These are phyloP conservation scores for Lordiphosa fenestrarum DNA, from an alignment of 2,888 invertebrate species.

Conservation along the genomic window DNA sequence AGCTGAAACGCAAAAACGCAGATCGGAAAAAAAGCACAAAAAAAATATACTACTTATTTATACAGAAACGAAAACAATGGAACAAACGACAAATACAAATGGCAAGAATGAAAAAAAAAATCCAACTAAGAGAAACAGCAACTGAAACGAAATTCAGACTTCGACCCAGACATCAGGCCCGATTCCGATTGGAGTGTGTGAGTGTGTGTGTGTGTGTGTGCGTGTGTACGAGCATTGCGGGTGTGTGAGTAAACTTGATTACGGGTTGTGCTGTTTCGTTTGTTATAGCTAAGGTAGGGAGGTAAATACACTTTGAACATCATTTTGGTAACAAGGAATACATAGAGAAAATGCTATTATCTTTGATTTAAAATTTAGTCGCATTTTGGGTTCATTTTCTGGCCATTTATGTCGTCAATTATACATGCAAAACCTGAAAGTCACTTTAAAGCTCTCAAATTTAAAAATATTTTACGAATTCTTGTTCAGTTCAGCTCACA, in stretches of 20 bases:
- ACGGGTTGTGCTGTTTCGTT: constrained; percentile 36
- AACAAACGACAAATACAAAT: constrained; percentile 29
- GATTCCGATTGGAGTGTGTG: constrained; percentile 51
- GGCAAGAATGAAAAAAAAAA: constrained; percentile 16
- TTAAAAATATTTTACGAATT: too few relatives aligned
- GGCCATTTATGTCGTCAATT: too few relatives aligned
- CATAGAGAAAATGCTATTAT: neutral
- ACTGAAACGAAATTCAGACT: constrained; percentile 57
- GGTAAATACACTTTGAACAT: constrained; percentile 15
- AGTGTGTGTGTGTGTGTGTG: constrained; percentile 19
- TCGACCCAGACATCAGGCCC: constrained; percentile 66
- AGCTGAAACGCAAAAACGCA: constrained; percentile 12
- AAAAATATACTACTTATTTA: constrained; percentile 12
- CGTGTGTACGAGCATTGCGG: constrained; percentile 3
- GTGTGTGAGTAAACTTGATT: constrained; percentile 29
- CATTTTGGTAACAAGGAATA: neutral
- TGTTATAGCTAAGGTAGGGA: constrained; percentile 12
- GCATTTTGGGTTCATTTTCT: too few relatives aligned
- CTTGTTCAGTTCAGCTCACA: too few relatives aligned
- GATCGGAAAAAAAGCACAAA: constrained; percentile 22
- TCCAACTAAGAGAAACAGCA: constrained; percentile 33
- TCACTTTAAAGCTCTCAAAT: too few relatives aligned
- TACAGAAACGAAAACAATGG: constrained; percentile 28
- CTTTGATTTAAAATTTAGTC: too few relatives aligned
- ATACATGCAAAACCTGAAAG: too few relatives aligned